phyloP scores from a whole-genome alignment of 2,113 vertebrate species.

The Psephotus haematonotus region DNA sequence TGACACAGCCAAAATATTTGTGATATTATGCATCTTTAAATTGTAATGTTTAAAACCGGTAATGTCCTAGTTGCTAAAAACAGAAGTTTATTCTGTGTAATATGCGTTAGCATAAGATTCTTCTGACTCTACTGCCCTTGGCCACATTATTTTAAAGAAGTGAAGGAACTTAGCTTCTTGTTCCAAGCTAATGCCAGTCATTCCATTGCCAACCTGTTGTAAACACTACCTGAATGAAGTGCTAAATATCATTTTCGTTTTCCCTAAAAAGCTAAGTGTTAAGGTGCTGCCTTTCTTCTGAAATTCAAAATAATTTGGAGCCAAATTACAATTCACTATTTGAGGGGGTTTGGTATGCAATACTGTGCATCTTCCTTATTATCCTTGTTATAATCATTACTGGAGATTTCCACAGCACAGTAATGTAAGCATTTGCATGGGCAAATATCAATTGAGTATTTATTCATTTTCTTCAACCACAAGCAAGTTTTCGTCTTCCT shows the following conservation, averaged over 20 bases:
- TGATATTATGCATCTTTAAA: neutral
- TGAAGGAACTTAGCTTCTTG: neutral
- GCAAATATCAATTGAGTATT: neutral
- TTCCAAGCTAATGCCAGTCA: neutral
- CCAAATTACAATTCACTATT: neutral
- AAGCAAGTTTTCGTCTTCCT: neutral
- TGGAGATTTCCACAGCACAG: neutral
- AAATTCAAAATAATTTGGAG: neutral
- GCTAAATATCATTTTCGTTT: neutral
- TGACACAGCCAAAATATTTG: neutral
- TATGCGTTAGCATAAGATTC: neutral
- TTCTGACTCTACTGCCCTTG: neutral
- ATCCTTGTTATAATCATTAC: neutral
- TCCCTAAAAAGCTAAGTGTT: neutral
- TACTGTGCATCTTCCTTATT: neutral
- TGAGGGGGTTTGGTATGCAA: neutral
- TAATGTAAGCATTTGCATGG: neutral
- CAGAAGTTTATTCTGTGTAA: neutral
- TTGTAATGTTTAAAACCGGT: neutral
- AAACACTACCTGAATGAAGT: neutral
- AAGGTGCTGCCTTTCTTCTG: neutral
- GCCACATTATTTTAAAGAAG: neutral
- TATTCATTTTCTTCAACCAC: neutral
- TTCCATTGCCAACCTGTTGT: neutral
- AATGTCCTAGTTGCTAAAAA: neutral